phyloP scores from a whole-genome alignment of 2,888 invertebrate species.

The Troilus luridus region DNA sequence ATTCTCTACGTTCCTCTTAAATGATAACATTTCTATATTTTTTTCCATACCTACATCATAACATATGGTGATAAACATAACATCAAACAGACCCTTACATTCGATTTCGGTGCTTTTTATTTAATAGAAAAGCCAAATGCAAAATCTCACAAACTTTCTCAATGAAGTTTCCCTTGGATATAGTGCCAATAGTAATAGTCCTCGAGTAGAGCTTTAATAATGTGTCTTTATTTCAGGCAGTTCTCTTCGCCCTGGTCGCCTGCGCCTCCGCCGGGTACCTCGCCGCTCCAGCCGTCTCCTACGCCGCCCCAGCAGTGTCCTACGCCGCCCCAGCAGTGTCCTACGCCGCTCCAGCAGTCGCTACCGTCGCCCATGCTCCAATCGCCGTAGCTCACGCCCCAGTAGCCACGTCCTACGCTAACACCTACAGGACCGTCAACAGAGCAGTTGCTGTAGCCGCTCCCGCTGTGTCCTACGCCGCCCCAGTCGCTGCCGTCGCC shows the following conservation, averaged over 20 bases:
- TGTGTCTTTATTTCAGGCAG: slow-evolving; percentile 65
- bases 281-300: no score
- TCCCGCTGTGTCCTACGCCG: slow-evolving; percentile 43
- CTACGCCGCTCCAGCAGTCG: slow-evolving; percentile 65
- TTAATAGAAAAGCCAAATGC: no score
- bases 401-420: slow-evolving; percentile 76
- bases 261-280: slow-evolving; percentile 25
- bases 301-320: slow-evolving; percentile 7
- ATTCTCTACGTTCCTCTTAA: no score
- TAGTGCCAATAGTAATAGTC: neutral
- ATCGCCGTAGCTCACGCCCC: slow-evolving; percentile 61
- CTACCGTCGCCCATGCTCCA: slow-evolving; percentile 65
- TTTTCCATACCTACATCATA: no score
- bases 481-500: neutral
- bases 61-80: no score
- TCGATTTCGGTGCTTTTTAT: no score
- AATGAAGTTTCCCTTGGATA: no score
- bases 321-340: slow-evolving; percentile 58
- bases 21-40: no score
- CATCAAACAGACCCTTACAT: no score
- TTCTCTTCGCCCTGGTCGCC: slow-evolving; percentile 69
- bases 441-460: slow-evolving; percentile 55
- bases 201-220: neutral
- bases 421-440: slow-evolving; percentile 73
- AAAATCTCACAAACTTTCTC: no score